Base-by-base conservation (phyloP, 2,113 vertebrate genomes). In the Aythya baeri region DNA sequence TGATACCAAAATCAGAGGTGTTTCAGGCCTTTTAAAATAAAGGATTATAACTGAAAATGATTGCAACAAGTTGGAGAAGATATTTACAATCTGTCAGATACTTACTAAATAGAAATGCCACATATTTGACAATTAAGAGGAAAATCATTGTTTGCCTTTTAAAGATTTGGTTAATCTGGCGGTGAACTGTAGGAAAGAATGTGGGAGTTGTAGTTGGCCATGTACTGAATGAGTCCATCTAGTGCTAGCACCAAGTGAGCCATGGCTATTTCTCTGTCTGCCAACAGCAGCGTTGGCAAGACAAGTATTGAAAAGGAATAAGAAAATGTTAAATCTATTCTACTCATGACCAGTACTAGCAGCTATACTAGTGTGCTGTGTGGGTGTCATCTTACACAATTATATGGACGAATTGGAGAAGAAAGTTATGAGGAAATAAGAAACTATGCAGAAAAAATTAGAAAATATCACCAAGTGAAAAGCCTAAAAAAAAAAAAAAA, bases 201-300 rank as follows among this genome's bases (percentile, higher is more conserved):
- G 55, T 71, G 63, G 15, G 23, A 18, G 11, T n/a, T n/a, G 62
- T 68, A n/a, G 18, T 49, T 43, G n/a, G 16, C 22, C 26, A 3
- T 1, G 4, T 16, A 4, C 12, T 15, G 32, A 38, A 6, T 26
- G 14, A 44, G n/a, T 44, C 49, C 7, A 1, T n/a, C 27, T 46
- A 2, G 17, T 4, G 0, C 8, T 62, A 58, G 34, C 8, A 54
- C 22, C 26, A 62, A 5, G 4, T 32, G 46, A 57, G 22, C 50
- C n/a, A 18, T 36, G 55, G 7, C 62, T 0, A 0, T 49, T 72
- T 61, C 49, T 58, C 52, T 13, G 0, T 41, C 41, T 21, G 23
- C 12, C 4, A 20, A 1, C 34, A 76, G 67, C 58, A 76, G 16
- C 20, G 8, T 3, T 85, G 74, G 25, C 27, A 3, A 17, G n/a